These are phyloP conservation scores for Epizoanthus scotinus DNA, from an alignment of 92 coral and sea anemone species.

Conservation along the genomic window DNA sequence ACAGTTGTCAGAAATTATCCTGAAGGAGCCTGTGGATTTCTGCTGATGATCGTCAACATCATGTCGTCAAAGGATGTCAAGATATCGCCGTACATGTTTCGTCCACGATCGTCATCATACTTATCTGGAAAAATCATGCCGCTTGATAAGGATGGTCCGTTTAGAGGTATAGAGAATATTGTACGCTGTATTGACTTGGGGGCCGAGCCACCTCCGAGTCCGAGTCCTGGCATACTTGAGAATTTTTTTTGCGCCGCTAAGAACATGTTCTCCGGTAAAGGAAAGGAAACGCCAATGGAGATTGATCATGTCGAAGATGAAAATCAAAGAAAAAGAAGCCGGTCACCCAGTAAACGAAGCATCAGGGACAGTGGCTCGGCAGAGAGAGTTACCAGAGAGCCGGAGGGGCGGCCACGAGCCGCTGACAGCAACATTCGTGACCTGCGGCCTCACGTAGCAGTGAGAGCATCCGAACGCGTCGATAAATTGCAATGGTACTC, in stretches of 20 bases:
- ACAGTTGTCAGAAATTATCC: slow-evolving; percentile 78
- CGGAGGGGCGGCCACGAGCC: not conserved
- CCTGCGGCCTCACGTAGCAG: not conserved
- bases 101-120: not conserved
- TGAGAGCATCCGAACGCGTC: slow-evolving; percentile 22
- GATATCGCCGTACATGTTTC: slow-evolving; percentile 50
- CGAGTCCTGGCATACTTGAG: not conserved
- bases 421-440: not conserved
- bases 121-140: slow-evolving; percentile 33
- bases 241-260: not conserved
- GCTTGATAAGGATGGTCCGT: slow-evolving; percentile 35
- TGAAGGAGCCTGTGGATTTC: slow-evolving; percentile 66
- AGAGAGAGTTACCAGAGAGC: too few species aligned
- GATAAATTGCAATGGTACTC: slow-evolving; percentile 40
- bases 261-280: too few species aligned
- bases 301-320: not conserved
- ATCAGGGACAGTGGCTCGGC: not conserved
- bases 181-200: not conserved
- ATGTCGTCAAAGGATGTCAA: not conserved
- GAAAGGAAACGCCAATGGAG: slow-evolving; percentile 20
- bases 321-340: not conserved
- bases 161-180: slow-evolving; percentile 11
- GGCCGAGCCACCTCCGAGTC: slow-evolving; percentile 19
- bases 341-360: slow-evolving; percentile 12
- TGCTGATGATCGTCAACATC: slow-evolving; percentile 83